Percentiles rank a stretch among this genome's conserved stretches.
phyloP scores from a whole-genome alignment of 2,888 invertebrate species.

The Agrotis clavis region DNA sequence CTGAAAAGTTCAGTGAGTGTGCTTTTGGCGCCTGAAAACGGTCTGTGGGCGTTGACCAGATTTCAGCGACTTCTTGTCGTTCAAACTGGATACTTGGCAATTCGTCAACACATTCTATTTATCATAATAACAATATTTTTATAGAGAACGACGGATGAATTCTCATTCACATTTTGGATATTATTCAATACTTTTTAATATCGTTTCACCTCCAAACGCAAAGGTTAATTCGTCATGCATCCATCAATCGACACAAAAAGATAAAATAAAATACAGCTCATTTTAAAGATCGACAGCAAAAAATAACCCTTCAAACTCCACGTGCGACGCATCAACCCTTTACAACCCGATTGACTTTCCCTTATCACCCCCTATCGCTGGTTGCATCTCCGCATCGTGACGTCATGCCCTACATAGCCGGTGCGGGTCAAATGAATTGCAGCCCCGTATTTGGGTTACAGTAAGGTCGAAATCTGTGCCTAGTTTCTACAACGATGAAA shows the following conservation, averaged over 20 bases:
- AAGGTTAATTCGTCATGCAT: no score
- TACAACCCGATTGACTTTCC: constrained; percentile 59
- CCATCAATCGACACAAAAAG: background rate
- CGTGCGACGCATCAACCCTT: constrained; percentile 23
- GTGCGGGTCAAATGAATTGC: constrained; percentile 67
- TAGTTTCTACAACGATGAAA: constrained; percentile 45
- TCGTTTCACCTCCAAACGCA: no score
- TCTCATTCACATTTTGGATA: background rate
- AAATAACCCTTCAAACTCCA: constrained; percentile 13
- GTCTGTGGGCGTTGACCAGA: constrained; percentile 20
- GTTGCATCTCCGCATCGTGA: constrained; percentile 68
- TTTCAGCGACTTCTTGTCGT: constrained; percentile 10
- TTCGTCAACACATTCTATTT: constrained; percentile 8
- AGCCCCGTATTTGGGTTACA: constrained; percentile 62
- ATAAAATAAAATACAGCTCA: background rate
- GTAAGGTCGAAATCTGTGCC: constrained; percentile 54
- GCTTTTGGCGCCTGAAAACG: constrained; percentile 31
- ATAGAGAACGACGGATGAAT: background rate
- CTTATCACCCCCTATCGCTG: constrained; percentile 57
- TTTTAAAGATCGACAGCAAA: background rate
- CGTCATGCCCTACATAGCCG: constrained; percentile 68
- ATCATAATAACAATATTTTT: background rate
- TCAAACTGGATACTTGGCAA: constrained; percentile 11
- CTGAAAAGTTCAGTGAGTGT: constrained; percentile 34
- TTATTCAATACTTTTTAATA: no score